Base-by-base conservation (phyloP, 1,140 invertebrate species). In the Agrypnia vestita region DNA sequence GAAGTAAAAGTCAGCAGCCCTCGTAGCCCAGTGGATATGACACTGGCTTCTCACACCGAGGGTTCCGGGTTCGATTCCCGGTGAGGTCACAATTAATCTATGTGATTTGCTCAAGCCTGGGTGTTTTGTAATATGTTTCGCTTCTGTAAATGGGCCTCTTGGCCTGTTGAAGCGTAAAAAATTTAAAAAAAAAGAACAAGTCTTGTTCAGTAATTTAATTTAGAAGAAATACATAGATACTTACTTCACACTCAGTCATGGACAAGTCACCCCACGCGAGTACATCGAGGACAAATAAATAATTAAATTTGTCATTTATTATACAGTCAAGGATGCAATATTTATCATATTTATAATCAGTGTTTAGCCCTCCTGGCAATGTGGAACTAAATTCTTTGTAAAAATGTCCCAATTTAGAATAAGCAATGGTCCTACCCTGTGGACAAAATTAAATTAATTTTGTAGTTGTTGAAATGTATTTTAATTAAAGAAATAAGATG, bases 191-290 rank as follows among this genome's bases (percentile, higher is more conserved):
- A 35, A 35, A 3, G 25, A 35, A 35, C 25, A 35, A 35, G 25
- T n/a, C 6, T 35, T 3, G 25, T 35, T 35, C 25, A 35, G 25
- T 35, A 3, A 35, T 1, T 6, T 35, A 35, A 35, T 35, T 1
- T 35, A 35, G 6, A 35, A 35, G 25, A 35, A 35, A 35, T 35
- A 35, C 25, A 47, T 67, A 44, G 82, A 56, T 76, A 84, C 85
- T 91, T 91, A 96, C 95, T 86, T 97, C 95, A 89, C 94, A 95
- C 84, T 97, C 92, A 76, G 92, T 89, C 73, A 97, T 90, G 13
- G 93, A 90, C 81, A 94, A 92, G 81, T 92, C 92, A 81, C 94
- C 96, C 96, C 96, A 98, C 55, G 92, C 92, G 53, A 98, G 88
- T 6, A 96, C 89, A 87, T 98, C 97, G 61, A 98, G 86, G 1